A percentile compares a stretch with the other conserved stretches of the same genome.
phyloP scores from a whole-genome alignment of 2,113 vertebrate genomes.

The Orthochromis indermauri region DNA sequence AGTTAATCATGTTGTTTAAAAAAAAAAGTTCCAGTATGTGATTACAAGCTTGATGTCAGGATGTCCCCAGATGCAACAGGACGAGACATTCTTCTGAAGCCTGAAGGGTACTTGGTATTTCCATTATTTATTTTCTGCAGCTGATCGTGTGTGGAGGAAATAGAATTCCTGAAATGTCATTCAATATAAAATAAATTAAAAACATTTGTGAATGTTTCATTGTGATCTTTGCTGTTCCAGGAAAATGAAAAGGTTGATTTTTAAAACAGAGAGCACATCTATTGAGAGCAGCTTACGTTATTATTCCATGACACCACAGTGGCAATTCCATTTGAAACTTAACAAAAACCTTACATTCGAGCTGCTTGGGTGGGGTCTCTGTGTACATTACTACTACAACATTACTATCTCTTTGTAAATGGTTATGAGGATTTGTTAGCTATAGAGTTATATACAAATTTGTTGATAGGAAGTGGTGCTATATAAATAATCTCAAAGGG shows the following conservation, averaged over 20 bases:
- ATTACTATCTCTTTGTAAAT: neutral
- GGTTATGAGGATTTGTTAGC: neutral
- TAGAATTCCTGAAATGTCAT: conserved; percentile 4
- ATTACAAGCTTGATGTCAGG: conserved; percentile 50
- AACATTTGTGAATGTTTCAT: neutral
- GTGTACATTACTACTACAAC: neutral
- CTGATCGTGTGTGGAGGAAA: neutral
- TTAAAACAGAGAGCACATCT: neutral
- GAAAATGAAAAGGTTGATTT: neutral
- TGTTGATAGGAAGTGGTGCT: neutral
- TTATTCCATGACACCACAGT: neutral
- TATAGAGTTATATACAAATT: neutral
- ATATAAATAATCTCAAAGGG: neutral
- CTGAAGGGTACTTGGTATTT: conserved; percentile 1
- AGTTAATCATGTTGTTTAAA: conserved; percentile 29
- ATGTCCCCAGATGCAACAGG: conserved; percentile 23
- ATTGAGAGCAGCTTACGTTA: neutral
- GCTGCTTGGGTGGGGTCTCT: neutral
- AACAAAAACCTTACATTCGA: neutral
- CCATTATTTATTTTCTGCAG: neutral
- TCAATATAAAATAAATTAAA: neutral
- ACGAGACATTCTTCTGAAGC: neutral
- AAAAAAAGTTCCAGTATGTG: neutral
- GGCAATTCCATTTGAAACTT: neutral
- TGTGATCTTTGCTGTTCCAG: neutral